Percentiles rank a stretch among this genome's conserved stretches.
phyloP scores from a whole-genome alignment of 2,113 vertebrate genomes.

The Pyxicephalus adspersus region DNA sequence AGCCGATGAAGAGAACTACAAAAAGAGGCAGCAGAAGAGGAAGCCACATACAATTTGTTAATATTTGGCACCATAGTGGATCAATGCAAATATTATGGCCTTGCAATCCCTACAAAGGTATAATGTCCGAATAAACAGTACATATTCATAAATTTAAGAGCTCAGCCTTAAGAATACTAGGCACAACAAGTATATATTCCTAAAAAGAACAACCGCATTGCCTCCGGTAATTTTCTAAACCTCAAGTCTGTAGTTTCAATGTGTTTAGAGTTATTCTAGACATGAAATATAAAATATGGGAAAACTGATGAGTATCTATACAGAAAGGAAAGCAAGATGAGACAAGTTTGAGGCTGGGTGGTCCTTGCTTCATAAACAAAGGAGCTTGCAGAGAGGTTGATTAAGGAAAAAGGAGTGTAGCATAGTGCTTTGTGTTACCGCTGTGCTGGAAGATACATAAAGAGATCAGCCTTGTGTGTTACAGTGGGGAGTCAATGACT shows the following conservation, averaged over 20 bases:
- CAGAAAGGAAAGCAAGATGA: neutral
- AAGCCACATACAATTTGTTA: no score
- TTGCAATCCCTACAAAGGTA: no score
- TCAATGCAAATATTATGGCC: no score
- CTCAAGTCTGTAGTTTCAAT: neutral
- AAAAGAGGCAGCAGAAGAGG: no score
- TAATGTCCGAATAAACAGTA: no score
- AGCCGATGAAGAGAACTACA: no score
- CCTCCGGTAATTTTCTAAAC: neutral
- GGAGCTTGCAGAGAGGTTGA: slow-evolving; percentile 1
- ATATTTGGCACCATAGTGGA: no score
- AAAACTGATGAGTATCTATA: neutral
- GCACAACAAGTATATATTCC: no score
- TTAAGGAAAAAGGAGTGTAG: neutral
- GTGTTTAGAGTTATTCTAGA: neutral
- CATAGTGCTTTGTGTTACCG: neutral
- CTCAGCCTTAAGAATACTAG: no score
- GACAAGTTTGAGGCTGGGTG: neutral
- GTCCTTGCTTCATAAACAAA: neutral
- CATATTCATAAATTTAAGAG: no score
- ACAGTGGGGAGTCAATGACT: slow-evolving; percentile 22
- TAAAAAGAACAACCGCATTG: no score
- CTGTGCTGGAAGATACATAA: neutral
- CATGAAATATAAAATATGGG: neutral
- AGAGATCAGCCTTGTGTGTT: neutral